Evolutionary conservation across 2,797 vertebrate genomes (phyloP), one percentile per base, ranked within the genome.

Genomic region (Lepus oiostolus): DNA sequence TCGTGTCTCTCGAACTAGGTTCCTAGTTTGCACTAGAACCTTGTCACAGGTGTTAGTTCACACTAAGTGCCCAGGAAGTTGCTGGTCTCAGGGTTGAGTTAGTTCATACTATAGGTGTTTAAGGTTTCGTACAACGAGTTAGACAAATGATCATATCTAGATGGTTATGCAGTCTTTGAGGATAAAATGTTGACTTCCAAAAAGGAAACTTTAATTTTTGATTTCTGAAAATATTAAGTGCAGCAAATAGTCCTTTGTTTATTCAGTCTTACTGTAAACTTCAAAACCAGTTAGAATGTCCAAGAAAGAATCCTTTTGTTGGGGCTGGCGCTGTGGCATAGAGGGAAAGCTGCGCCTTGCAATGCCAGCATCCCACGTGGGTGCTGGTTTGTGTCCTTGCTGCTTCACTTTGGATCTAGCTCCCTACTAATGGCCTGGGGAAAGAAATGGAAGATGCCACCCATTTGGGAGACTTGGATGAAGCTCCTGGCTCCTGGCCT

Each of bases 151-250:
- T 72, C 10, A 24, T 32, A 14, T 94, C 81, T 88, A 71, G 24
- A 68, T 42, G 28, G 10, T 58, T 22, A 13, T 54, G 13, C 21
- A 42, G n/a, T 38, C 7, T 52, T 68, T 70, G 42, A 47, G 42
- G 42, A 47, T 47, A n/a, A 89, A 90, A 82, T 35, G 54, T 0
- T 71, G 19, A 84, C 68, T 92, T 50, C 52, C 28, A 35, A 83
- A 77, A 50, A 74, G 50, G 26, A n/a, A 93, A 60, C 72, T 77
- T 84, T 82, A 35, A 22, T 84, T 84, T 93, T 89, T 30, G 28
- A 88, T 90, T 85, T 94, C 32, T 60, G 75, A 17, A 91, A 93
- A 62, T 88, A 76, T 60, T 21, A 85, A 26, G 65, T 50, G 62
- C 13, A 68, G 68, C 35, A 75, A 75, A 70, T 68, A 16, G 10